phyloP scores from a whole-genome alignment of 2,888 invertebrate genomes.

The Nemoura dubitans region DNA sequence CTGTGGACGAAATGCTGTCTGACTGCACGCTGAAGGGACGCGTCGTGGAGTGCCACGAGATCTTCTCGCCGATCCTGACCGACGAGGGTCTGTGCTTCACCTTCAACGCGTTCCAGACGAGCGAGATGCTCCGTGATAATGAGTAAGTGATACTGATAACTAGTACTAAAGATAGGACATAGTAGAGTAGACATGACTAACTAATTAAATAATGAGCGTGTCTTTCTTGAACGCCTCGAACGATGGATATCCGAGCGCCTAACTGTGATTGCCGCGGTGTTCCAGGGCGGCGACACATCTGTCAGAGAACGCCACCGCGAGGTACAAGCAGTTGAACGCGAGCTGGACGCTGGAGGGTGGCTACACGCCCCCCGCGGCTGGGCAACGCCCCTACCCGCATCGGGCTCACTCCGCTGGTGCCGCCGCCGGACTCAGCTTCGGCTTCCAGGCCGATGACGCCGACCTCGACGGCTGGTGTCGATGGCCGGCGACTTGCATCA shows the following conservation, averaged over 20 bases:
- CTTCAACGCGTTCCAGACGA: constrained; percentile 71
- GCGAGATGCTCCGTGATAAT: constrained; percentile 68
- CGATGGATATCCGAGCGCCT: no score
- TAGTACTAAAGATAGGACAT: no score
- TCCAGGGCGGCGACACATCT: no score
- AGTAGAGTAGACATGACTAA: no score
- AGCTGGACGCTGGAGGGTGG: constrained; percentile 74
- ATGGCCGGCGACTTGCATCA: constrained; percentile 43
- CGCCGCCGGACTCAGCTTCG: constrained; percentile 41
- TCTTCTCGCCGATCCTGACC: constrained; percentile 72
- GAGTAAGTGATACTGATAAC: no score
- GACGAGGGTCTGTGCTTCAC: constrained; percentile 78
- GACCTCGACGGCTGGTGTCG: constrained; percentile 44
- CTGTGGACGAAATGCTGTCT: constrained; percentile 63
- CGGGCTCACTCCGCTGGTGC: constrained; percentile 61
- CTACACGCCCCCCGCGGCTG: no score
- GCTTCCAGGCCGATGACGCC: constrained; percentile 17
- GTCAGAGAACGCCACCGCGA: constrained; percentile 30
- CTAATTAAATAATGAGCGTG: no score
- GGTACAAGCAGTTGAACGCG: constrained; percentile 57
- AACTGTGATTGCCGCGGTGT: no score
- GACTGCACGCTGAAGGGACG: constrained; percentile 68
- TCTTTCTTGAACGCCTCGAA: no score
- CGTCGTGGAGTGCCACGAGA: constrained; percentile 63
- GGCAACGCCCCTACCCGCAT: constrained; percentile 69